phyloP scores from a whole-genome alignment of 2,888 invertebrate species.

The Coenonympha glycerion region DNA sequence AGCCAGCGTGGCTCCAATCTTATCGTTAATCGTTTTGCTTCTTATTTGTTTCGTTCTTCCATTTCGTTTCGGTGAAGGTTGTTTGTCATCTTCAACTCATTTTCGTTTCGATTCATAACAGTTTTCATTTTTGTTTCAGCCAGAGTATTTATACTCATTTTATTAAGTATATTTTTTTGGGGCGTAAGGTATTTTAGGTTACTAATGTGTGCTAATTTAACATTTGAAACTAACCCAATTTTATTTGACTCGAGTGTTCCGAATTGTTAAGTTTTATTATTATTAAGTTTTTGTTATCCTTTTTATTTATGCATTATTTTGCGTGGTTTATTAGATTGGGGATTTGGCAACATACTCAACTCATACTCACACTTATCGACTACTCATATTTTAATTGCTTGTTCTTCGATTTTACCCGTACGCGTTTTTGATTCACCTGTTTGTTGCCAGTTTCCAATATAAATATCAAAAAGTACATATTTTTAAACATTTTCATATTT shows the following conservation, averaged over 20 bases:
- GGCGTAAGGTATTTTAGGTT: constrained; percentile 33
- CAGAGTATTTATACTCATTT: constrained; percentile 71
- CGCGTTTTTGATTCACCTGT: neutral
- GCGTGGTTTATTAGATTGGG: neutral
- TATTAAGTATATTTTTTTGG: constrained; percentile 53
- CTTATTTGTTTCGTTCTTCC: constrained; percentile 17
- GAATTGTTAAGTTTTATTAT: too few relatives aligned
- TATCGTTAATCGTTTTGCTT: constrained; percentile 15
- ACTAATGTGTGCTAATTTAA: constrained; percentile 23
- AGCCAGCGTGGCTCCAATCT: constrained; percentile 18
- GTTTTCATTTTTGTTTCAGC: constrained; percentile 64
- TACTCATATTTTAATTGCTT: too few relatives aligned
- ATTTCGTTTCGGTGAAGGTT: constrained; percentile 50
- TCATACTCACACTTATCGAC: too few relatives aligned
- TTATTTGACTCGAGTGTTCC: constrained; percentile 23
- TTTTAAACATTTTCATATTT: too few relatives aligned
- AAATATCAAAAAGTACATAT: too few relatives aligned
- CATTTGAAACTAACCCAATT: constrained; percentile 30
- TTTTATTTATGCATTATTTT: constrained; percentile 5
- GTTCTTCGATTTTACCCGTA: too few relatives aligned
- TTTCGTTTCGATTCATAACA: constrained; percentile 25
- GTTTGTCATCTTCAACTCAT: constrained; percentile 26
- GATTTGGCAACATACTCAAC: neutral
- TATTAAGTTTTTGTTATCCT: neutral
- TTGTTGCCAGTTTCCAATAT: neutral